Evolutionary conservation across 2,797 vertebrate species (phyloP).

Genomic region (Xenentodon cancila): DNA sequence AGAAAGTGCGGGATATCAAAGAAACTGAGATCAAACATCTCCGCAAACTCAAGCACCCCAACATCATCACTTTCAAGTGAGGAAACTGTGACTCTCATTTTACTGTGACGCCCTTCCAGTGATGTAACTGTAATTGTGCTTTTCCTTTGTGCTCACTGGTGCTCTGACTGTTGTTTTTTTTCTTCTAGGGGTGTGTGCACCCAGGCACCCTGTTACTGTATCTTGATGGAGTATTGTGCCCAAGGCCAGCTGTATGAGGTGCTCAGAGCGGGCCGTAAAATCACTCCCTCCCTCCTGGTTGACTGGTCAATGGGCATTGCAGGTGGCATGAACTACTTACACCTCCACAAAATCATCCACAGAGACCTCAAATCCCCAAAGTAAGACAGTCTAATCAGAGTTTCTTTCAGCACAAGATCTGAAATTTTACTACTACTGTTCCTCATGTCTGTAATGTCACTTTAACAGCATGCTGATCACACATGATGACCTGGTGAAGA

Average conservation of each 20-base stretch:
- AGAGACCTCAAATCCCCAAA: slow-evolving; percentile 97
- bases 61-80: slow-evolving; percentile 98
- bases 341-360: slow-evolving; percentile 99
- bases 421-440: not conserved
- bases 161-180: slow-evolving; percentile 17
- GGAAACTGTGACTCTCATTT: slow-evolving; percentile 41
- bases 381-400: slow-evolving; percentile 68
- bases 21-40: slow-evolving; percentile 98
- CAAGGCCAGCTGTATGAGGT: slow-evolving; percentile 98
- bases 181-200: slow-evolving; percentile 92
- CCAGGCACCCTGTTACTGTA: slow-evolving; percentile 97
- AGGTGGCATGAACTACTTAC: slow-evolving; percentile 98
- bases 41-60: slow-evolving; percentile 94
- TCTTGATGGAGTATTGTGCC: slow-evolving; percentile 98
- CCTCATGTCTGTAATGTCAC: slow-evolving; percentile 1
- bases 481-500: slow-evolving; percentile 96
- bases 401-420: not conserved
- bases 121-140: slow-evolving; percentile 7
- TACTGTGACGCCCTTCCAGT: slow-evolving; percentile 14
- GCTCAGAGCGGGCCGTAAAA: slow-evolving; percentile 92
- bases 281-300: slow-evolving; percentile 92
- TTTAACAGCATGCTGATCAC: slow-evolving; percentile 94
- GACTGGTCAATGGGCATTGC: slow-evolving; percentile 99
- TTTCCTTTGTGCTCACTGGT: not conserved
- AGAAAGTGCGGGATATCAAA: slow-evolving; percentile 96